A percentile compares a stretch with the other conserved stretches of the same genome.
Evolutionary conservation across 1,140 invertebrate species (phyloP).

Genomic region (Probaryconus sp.): DNA sequence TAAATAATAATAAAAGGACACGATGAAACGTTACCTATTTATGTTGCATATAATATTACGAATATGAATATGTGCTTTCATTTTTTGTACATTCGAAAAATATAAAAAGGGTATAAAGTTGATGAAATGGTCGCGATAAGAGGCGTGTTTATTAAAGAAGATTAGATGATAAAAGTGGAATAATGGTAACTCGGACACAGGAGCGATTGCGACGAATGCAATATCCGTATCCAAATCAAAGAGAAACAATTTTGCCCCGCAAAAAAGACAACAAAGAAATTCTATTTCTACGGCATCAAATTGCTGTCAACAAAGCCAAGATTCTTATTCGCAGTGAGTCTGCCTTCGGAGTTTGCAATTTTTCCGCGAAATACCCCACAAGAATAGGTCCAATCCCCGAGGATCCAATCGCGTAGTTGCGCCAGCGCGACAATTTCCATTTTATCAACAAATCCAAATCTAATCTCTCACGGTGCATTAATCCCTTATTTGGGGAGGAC

Average conservation of each 20-base stretch:
- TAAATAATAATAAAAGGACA: constrained; percentile 36
- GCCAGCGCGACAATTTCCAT: constrained; percentile 45
- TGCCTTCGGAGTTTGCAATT: constrained; percentile 30
- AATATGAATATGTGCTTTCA: no score
- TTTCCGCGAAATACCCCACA: constrained; percentile 23
- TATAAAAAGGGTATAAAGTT: no score
- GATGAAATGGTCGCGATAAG: no score
- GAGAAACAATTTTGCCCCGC: constrained; percentile 36
- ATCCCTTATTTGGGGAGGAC: constrained; percentile 21
- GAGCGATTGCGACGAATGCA: neutral
- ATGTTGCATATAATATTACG: no score
- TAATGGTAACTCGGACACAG: no score
- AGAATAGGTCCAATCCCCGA: constrained; percentile 31
- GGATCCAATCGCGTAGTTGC: constrained; percentile 1
- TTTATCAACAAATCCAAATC: constrained; percentile 55
- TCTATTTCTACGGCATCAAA: constrained; percentile 36
- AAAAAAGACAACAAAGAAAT: constrained; percentile 25
- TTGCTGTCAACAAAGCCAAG: constrained; percentile 33
- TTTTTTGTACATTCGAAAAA: no score
- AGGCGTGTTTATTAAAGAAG: no score
- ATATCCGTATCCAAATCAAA: constrained; percentile 32
- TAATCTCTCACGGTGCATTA: constrained; percentile 55
- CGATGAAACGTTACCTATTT: no score
- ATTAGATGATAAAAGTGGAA: no score
- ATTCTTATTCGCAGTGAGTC: constrained; percentile 1